Evolutionary conservation across 2,797 vertebrate genomes (phyloP).

Genomic region (Sarcophilus harrisii): DNA sequence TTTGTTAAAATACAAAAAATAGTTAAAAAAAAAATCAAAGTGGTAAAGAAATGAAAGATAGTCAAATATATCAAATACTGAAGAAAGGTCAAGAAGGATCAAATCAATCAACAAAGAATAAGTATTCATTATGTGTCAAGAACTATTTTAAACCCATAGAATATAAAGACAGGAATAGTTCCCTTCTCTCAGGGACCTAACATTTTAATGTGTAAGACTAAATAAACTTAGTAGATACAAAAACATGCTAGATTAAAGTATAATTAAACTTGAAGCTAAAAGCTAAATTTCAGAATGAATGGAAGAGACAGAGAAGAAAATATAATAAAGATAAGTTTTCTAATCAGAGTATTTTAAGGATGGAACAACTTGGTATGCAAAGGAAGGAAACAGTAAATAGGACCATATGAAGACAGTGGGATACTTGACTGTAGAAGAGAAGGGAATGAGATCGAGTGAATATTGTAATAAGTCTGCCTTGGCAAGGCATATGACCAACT

Average conservation of each 20-base stretch:
- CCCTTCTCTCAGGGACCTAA: neutral
- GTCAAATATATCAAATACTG: neutral
- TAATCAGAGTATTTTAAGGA: neutral
- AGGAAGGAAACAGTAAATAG: neutral
- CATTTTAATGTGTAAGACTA: neutral
- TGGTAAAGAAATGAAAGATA: neutral
- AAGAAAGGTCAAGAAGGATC: neutral
- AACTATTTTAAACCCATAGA: neutral
- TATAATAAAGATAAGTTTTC: neutral
- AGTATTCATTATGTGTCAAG: neutral
- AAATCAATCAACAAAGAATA: neutral
- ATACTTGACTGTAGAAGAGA: neutral
- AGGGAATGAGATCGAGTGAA: neutral
- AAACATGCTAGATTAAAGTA: neutral
- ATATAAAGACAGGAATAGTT: neutral
- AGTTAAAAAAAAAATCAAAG: neutral
- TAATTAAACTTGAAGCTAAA: neutral
- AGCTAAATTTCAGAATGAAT: neutral
- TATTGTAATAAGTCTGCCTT: neutral
- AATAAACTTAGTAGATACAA: neutral
- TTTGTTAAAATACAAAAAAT: neutral
- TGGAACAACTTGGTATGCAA: neutral
- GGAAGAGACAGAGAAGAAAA: neutral
- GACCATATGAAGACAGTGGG: neutral
- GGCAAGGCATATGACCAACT: neutral